Conservation (phyloP, 2,888 invertebrate genomes). For the Didymodactylos carnosus region DNA sequence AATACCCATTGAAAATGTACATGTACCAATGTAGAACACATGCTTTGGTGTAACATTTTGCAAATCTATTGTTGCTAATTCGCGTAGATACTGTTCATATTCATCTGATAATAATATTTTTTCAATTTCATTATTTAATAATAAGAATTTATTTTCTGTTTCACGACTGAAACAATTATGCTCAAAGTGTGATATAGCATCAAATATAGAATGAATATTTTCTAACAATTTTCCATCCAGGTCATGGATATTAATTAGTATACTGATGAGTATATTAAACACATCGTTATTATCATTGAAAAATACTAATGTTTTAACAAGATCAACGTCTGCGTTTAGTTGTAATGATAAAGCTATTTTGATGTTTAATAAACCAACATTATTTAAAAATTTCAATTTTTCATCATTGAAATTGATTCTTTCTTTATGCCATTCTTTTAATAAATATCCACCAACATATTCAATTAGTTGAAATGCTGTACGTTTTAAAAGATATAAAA, state of each 20-base stretch:
- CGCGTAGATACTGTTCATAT: neutral
- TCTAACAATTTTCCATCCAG: neutral
- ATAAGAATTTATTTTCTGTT: neutral
- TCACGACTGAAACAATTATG: neutral
- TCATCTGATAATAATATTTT: neutral
- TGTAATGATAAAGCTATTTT: neutral
- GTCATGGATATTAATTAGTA: neutral
- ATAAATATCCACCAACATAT: neutral
- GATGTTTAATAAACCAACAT: neutral
- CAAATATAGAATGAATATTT: neutral
- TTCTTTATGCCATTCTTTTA: neutral
- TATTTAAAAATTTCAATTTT: neutral
- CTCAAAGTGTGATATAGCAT: neutral
- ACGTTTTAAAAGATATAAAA: no score
- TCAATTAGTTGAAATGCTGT: neutral
- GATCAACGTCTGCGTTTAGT: neutral
- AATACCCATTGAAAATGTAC: neutral
- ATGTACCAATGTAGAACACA: neutral
- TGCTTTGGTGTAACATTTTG: neutral
- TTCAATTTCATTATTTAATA: neutral
- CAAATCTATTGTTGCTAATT: neutral
- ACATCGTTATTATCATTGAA: neutral
- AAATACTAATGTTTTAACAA: neutral
- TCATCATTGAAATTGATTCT: neutral
- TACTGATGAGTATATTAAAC: neutral